Conservation (phyloP, 2,113 vertebrate species). For the Laticauda colubrina region DNA sequence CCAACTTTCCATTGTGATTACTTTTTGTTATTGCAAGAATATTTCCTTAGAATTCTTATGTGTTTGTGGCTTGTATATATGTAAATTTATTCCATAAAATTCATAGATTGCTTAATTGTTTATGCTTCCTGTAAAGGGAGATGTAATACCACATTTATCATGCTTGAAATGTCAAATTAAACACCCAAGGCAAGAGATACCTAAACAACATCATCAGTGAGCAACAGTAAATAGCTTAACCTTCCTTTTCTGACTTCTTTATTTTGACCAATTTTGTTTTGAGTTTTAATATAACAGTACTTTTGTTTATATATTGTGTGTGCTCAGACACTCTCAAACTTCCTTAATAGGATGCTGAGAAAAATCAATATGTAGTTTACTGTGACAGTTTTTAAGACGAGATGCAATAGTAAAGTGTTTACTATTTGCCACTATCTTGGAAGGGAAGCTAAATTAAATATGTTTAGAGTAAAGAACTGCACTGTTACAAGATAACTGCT, state of each 20-base stretch:
- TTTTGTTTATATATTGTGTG: constrained; percentile 15
- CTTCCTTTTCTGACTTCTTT: constrained; percentile 16
- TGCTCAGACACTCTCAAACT: constrained; percentile 6
- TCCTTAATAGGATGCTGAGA: not conserved
- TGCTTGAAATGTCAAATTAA: constrained; percentile 23
- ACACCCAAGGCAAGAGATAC: not conserved
- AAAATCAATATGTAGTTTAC: constrained; percentile 24
- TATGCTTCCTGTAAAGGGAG: not conserved
- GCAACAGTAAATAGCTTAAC: not conserved
- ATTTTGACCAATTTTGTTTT: constrained; percentile 13
- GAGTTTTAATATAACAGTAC: not conserved
- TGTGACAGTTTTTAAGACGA: not conserved
- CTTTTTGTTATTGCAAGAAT: not conserved
- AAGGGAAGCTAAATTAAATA: not conserved
- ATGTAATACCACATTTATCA: constrained; percentile 10
- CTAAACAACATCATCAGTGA: constrained; percentile 24
- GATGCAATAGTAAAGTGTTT: constrained; percentile 24
- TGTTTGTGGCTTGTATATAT: not conserved
- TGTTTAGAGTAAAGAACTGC: not conserved
- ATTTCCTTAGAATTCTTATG: not conserved
- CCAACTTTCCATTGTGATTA: not conserved
- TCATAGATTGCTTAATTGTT: not conserved
- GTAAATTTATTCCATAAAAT: not conserved
- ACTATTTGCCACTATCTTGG: not conserved
- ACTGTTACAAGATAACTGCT: not conserved